These are phyloP conservation scores for Lytechinus pictus DNA, from an alignment of 35 echinoderm and acorn worm genomes.

Conservation along the genomic window DNA sequence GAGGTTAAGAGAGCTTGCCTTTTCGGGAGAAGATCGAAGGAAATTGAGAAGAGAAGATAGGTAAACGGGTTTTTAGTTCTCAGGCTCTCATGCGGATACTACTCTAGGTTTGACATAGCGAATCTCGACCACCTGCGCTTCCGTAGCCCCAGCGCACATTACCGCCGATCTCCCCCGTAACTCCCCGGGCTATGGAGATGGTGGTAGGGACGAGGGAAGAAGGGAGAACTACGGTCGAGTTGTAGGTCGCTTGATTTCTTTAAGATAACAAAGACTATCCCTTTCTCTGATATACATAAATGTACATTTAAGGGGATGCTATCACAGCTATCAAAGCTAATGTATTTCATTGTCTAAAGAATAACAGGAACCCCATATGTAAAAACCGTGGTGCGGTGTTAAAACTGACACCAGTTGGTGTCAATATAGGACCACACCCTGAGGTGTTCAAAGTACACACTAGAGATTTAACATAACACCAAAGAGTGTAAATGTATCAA, in stretches of 20 bases:
- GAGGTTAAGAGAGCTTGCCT: slow-evolving; percentile 20
- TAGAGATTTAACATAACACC: no score
- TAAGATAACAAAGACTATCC: background rate
- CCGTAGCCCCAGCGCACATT: background rate
- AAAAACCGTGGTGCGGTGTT: no score
- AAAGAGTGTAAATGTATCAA: no score
- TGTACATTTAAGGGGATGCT: background rate
- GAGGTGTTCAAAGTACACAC: no score
- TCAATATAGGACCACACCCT: no score
- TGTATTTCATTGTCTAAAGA: no score
- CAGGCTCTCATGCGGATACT: background rate
- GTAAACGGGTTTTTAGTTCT: slow-evolving; percentile 34
- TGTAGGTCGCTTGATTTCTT: background rate
- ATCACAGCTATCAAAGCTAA: no score
- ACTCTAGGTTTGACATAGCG: background rate
- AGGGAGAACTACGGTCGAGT: background rate
- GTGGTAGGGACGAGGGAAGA: background rate
- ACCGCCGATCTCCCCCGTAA: background rate
- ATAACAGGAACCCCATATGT: no score
- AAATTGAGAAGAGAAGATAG: slow-evolving; percentile 36
- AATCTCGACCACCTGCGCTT: slow-evolving; percentile 8
- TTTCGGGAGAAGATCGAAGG: slow-evolving; percentile 11
- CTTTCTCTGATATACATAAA: background rate
- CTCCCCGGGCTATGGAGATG: background rate
- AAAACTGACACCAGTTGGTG: no score